Base-by-base conservation (phyloP, 2,797 vertebrate genomes). In the Antennarius maculatus region DNA sequence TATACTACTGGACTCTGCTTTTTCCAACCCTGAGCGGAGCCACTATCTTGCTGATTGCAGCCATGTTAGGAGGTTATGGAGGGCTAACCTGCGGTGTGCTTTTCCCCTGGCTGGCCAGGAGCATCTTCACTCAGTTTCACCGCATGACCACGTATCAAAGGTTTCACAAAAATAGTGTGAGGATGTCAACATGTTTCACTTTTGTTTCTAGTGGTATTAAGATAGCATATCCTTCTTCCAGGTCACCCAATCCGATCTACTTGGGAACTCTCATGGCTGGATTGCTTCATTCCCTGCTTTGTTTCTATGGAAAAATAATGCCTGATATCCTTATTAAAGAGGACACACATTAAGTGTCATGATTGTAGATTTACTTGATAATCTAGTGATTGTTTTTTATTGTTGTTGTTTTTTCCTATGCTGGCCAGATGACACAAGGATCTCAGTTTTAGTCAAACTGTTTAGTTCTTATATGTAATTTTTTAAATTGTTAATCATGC, bases 171-270 rank as follows among this genome's bases (percentile, higher is more conserved):
- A 47, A 12, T 12, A 42, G 11, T 5, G 17, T 60, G 2, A 34
- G 14, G 34, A 50, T 18, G 8, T 74, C 54, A 41, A 11, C 14
- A 27, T 14, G 50, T 50, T 62, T 64, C n/a, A 49, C 27, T 18
- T 28, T 57, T 54, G 45, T 7, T 69, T 41, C 15, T 37, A 47
- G 63, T 14, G 56, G 16, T 56, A 39, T 18, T 83, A 6, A 79
- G 7, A 42, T 13, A 3, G 7, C 69, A 6, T 64, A 4, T 71
- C 13, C 79, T 77, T 37, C 37, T 80, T 86, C 23, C 67, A 94
- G 94, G 88, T 86, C 92, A 66, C 92, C 93, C n/a, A 95, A 95
- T 70, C 94, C 94, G 0, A 60, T 94, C 71, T 95, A 95, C 81
- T 69, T 95, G 74, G 94, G 94, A 65, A 92, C 91, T 0, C 90